Conservation (phyloP, 2,888 invertebrate species). For the Napeogenes inachia region DNA sequence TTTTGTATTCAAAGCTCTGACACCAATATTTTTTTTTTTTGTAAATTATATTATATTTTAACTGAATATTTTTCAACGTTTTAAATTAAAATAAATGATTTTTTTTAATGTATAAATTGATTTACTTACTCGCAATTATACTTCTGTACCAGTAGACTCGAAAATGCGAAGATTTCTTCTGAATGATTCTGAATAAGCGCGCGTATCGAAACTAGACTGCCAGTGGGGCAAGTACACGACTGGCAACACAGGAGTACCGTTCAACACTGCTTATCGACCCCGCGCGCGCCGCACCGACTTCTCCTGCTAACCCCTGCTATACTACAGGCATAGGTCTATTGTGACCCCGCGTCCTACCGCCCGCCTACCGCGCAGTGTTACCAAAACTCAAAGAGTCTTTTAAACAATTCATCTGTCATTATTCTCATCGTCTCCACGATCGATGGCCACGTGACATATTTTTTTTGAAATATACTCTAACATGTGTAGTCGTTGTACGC, state of each 20-base stretch:
- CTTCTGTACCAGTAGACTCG: neutral
- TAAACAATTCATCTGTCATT: constrained; percentile 67
- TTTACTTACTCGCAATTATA: neutral
- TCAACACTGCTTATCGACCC: constrained; percentile 70
- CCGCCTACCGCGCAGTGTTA: constrained; percentile 59
- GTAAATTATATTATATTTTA: too few species aligned
- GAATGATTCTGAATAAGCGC: constrained; percentile 13
- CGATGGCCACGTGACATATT: constrained; percentile 47
- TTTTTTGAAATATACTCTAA: neutral
- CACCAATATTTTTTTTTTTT: too few species aligned
- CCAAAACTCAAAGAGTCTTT: constrained; percentile 61
- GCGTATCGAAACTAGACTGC: constrained; percentile 25
- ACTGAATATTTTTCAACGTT: neutral
- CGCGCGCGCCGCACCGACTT: constrained; percentile 51
- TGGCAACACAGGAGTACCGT: constrained; percentile 42
- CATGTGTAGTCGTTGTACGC: too few species aligned
- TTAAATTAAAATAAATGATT: neutral
- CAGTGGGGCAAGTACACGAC: constrained; percentile 39
- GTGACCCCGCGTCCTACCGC: constrained; percentile 51
- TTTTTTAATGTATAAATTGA: neutral
- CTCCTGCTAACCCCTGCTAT: constrained; percentile 33
- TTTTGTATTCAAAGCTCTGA: too few species aligned
- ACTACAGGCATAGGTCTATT: constrained; percentile 41
- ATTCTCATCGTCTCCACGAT: constrained; percentile 46
- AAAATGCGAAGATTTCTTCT: constrained; percentile 11